Percentiles rank a stretch among this genome's conserved stretches.
phyloP scores from a whole-genome alignment of 1,140 invertebrate genomes.

The Ridgeia piscesae region DNA sequence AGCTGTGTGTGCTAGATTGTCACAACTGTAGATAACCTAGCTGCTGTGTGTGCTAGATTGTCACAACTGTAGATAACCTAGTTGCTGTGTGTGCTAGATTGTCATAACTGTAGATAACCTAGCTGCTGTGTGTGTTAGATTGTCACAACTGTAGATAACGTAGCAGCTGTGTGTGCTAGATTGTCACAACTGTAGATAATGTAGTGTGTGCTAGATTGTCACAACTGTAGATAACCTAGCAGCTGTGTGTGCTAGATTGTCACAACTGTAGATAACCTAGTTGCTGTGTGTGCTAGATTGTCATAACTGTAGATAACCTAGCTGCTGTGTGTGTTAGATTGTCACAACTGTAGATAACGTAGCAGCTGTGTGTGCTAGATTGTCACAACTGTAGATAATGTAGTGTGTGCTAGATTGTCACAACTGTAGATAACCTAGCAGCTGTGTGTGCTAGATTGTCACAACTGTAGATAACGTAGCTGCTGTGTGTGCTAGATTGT shows the following conservation, averaged over 20 bases:
- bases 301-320: background rate
- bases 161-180: background rate
- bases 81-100: too few relatives aligned
- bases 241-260: background rate
- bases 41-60: background rate
- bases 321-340: background rate
- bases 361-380: background rate
- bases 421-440: background rate
- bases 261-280: background rate
- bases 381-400: background rate
- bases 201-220: background rate
- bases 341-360: background rate
- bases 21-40: background rate
- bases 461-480: background rate
- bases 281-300: too few relatives aligned
- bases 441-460: background rate
- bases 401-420: background rate
- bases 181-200: background rate
- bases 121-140: background rate
- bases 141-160: background rate
- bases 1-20: slow-evolving; percentile 18
- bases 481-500: too few relatives aligned
- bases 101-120: background rate
- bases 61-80: background rate
- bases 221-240: background rate